Evolutionary conservation across 2,888 invertebrate species (phyloP).

Genomic region (Acleris sparsana): DNA sequence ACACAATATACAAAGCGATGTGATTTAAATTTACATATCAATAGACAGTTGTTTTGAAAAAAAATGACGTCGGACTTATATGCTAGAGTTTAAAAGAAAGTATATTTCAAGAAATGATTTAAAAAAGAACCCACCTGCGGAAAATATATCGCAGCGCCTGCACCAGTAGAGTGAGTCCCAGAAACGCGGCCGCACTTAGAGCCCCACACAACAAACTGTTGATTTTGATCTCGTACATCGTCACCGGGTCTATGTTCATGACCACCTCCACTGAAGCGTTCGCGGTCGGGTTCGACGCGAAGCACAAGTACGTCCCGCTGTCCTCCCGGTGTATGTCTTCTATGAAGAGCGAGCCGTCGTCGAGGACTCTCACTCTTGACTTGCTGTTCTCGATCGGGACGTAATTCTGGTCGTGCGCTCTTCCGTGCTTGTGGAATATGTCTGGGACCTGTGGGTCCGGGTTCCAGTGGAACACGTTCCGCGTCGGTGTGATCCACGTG

Average conservation of each 20-base stretch:
- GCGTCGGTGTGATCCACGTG: slow-evolving; percentile 92
- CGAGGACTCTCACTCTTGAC: slow-evolving; percentile 86
- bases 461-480: slow-evolving; percentile 90
- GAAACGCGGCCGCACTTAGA: slow-evolving; percentile 90
- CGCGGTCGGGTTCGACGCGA: slow-evolving; percentile 92
- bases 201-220: slow-evolving; percentile 92
- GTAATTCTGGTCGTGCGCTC: slow-evolving; percentile 82
- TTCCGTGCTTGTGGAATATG: slow-evolving; percentile 86
- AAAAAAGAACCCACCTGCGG: slow-evolving; percentile 83
- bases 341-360: slow-evolving; percentile 91
- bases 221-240: slow-evolving; percentile 92
- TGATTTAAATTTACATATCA: background rate
- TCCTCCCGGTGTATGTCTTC: slow-evolving; percentile 89
- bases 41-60: background rate
- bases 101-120: too few species aligned
- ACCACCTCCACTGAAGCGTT: slow-evolving; percentile 90
- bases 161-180: slow-evolving; percentile 90
- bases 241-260: slow-evolving; percentile 92
- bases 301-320: slow-evolving; percentile 93
- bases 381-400: slow-evolving; percentile 71
- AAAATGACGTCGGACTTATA: too few species aligned
- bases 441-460: slow-evolving; percentile 87
- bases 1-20: background rate
- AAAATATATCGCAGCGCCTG: slow-evolving; percentile 89
- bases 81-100: too few species aligned